Evolutionary conservation across 2,888 invertebrate species (phyloP).

Genomic region (Megalurothrips usitatus): DNA sequence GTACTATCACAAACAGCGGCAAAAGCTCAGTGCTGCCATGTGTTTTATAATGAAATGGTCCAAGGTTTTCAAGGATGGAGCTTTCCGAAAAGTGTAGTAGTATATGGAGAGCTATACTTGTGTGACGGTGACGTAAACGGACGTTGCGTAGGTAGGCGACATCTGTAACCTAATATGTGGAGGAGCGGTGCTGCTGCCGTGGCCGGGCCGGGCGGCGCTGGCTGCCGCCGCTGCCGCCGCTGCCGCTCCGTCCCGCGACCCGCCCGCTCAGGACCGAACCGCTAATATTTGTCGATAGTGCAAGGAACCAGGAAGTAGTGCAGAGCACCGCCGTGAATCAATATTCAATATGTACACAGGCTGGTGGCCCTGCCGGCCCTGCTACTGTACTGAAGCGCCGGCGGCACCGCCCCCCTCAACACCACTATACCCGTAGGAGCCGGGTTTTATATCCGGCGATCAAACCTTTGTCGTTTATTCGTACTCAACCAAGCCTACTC

Average conservation of each 20-base stretch:
- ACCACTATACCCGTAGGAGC: too few relatives aligned
- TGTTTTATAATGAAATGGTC: too few relatives aligned
- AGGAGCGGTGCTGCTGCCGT: not conserved
- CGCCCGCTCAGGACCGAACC: not conserved
- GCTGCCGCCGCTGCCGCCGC: not conserved
- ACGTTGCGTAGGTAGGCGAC: not conserved
- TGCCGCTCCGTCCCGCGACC: not conserved
- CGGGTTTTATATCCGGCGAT: too few relatives aligned
- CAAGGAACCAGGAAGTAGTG: constrained; percentile 10
- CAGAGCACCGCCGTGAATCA: not conserved
- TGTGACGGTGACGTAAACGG: not conserved
- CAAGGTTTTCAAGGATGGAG: too few relatives aligned
- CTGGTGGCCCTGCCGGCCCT: not conserved
- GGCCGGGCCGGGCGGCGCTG: not conserved
- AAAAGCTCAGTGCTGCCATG: too few relatives aligned
- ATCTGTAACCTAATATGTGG: not conserved
- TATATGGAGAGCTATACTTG: not conserved
- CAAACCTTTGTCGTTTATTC: too few relatives aligned
- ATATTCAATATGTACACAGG: not conserved
- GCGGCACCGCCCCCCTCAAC: too few relatives aligned
- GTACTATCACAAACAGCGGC: too few relatives aligned
- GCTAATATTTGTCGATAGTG: not conserved
- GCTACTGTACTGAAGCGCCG: not conserved
- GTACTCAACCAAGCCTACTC: too few relatives aligned
- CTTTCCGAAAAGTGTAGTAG: too few relatives aligned